A percentile compares a stretch with the other conserved stretches of the same genome.
Conservation (phyloP, 2,888 invertebrate species). For the Habrosyne pyritoides region DNA sequence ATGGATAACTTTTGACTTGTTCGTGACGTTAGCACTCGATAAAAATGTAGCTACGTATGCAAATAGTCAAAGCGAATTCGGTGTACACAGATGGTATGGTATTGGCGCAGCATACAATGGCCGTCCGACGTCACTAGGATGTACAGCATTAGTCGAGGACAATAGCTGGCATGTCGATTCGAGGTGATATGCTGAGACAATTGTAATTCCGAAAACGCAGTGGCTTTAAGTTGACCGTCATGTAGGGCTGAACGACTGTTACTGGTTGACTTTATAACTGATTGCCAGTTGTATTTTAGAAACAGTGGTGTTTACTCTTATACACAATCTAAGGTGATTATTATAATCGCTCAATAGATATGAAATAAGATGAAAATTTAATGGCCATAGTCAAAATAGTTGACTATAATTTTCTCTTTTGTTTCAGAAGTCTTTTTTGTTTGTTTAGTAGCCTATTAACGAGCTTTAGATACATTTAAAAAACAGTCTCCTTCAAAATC, state of each 20-base stretch:
- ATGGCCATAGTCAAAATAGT: too few species aligned
- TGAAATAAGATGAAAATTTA: too few species aligned
- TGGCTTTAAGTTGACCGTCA: background rate
- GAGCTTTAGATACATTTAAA: too few species aligned
- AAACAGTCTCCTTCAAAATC: too few species aligned
- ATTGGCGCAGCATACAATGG: conserved; percentile 47
- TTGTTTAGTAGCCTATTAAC: too few species aligned
- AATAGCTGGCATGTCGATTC: conserved; percentile 29
- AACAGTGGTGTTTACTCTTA: too few species aligned
- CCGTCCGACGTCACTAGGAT: conserved; percentile 45
- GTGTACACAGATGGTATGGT: conserved; percentile 52
- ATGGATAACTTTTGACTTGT: background rate
- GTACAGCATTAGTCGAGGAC: conserved; percentile 40
- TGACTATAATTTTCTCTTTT: too few species aligned
- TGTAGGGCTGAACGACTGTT: background rate
- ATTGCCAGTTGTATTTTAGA: too few species aligned
- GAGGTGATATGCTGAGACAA: conserved; percentile 1
- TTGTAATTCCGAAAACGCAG: background rate
- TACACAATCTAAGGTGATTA: too few species aligned
- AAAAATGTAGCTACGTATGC: conserved; percentile 28
- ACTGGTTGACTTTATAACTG: too few species aligned
- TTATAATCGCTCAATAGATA: too few species aligned
- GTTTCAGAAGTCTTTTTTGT: too few species aligned
- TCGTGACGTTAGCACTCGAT: conserved; percentile 13
- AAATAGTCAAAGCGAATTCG: conserved; percentile 42